These are phyloP conservation scores for Pristionchus entomophagus DNA, from an alignment of 2,888 invertebrate species.

Conservation along the genomic window DNA sequence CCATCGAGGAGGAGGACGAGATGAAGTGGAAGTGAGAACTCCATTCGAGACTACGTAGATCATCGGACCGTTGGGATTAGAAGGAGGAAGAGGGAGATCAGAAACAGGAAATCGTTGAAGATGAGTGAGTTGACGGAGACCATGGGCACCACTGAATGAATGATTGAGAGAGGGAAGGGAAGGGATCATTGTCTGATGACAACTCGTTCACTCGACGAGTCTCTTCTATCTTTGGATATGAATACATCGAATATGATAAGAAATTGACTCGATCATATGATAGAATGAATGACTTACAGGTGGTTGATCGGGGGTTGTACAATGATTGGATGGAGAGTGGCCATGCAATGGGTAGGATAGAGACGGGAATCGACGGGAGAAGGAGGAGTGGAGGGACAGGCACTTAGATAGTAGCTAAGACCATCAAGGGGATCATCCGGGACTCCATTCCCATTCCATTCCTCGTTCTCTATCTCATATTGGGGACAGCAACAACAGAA, in stretches of 20 bases:
- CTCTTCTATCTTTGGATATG: no score
- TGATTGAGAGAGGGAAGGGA: no score
- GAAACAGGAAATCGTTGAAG: neutral
- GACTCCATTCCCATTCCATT: neutral
- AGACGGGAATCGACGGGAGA: neutral
- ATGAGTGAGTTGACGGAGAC: neutral
- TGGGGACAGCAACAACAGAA: constrained; percentile 4
- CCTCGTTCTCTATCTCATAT: neutral
- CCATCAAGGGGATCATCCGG: neutral
- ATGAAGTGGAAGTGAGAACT: neutral
- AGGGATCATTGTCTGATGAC: no score
- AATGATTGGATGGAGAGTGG: constrained; percentile 20
- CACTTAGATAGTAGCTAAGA: constrained; percentile 10
- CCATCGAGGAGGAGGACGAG: neutral
- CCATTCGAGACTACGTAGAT: constrained; percentile 9
- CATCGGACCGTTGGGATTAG: neutral
- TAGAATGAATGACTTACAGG: neutral
- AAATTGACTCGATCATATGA: neutral
- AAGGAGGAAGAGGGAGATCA: neutral
- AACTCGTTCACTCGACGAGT: no score
- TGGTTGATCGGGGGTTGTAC: constrained; percentile 6
- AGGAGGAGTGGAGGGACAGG: neutral
- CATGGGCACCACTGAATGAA: constrained; percentile 28
- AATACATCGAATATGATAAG: neutral
- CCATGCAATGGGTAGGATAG: neutral